Evolutionary conservation across 2,888 invertebrate genomes (phyloP).

Genomic region (Lepidocyrtoides sp.): DNA sequence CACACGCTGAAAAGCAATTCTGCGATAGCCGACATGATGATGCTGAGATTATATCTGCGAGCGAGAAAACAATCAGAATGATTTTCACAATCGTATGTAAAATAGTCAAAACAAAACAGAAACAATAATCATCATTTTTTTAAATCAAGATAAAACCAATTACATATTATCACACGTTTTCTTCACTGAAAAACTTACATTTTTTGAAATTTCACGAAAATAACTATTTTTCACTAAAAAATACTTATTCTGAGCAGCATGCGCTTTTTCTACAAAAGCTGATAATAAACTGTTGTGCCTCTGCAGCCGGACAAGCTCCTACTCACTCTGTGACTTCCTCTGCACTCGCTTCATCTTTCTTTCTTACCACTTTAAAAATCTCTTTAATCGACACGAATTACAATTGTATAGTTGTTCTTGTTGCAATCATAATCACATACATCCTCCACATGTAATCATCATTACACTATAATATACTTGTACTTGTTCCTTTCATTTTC

Average conservation of each 20-base stretch:
- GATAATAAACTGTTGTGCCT: not conserved
- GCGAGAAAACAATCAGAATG: not conserved
- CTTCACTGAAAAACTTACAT: not conserved
- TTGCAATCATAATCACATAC: not conserved
- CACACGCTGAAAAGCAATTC: conserved; percentile 81
- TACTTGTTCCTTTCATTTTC: not conserved
- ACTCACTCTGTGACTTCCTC: conserved; percentile 1
- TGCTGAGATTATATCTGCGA: not conserved
- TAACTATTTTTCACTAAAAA: not conserved
- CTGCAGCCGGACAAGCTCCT: not conserved
- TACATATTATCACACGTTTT: not conserved
- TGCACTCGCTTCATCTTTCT: not conserved
- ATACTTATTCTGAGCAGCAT: no score
- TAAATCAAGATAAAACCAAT: not conserved
- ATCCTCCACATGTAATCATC: not conserved
- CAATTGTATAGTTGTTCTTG: not conserved
- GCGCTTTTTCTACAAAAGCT: no score
- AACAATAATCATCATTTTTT: no score
- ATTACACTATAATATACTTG: no score
- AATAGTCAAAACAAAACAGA: no score
- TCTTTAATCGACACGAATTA: not conserved
- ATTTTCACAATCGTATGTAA: not conserved
- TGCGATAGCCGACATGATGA: conserved; percentile 15
- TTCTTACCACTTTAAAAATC: not conserved
- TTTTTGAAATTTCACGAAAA: not conserved